Evolutionary conservation across 1,140 invertebrate genomes (phyloP).

Genomic region (Plectrocnemia conspersa): DNA sequence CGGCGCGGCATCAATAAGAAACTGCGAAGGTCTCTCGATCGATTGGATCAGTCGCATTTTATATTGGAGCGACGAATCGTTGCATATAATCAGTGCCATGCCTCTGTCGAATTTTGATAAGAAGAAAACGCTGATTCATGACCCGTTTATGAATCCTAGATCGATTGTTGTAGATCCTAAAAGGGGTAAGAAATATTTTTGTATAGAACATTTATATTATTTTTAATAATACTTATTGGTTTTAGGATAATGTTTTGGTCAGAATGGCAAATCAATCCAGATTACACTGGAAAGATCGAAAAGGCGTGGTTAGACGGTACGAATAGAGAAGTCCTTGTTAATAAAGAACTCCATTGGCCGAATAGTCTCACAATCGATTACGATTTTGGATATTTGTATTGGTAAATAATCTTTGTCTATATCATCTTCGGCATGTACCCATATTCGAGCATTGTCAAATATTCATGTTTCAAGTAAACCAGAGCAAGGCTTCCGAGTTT

Average conservation of each 20-base stretch:
- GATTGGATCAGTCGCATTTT: slow-evolving; percentile 77
- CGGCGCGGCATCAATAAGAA: slow-evolving; percentile 47
- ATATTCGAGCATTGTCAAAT: too few species aligned
- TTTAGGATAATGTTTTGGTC: slow-evolving; percentile 70
- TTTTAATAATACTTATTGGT: slow-evolving; percentile 8
- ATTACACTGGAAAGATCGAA: slow-evolving; percentile 56
- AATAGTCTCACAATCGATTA: slow-evolving; percentile 83
- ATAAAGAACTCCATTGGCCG: slow-evolving; percentile 69
- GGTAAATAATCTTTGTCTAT: slow-evolving; percentile 54
- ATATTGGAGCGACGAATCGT: slow-evolving; percentile 74
- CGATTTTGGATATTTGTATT: slow-evolving; percentile 64
- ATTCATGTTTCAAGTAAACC: too few species aligned
- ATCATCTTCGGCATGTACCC: too few species aligned
- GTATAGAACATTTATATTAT: background rate
- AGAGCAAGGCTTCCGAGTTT: too few species aligned
- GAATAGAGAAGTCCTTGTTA: slow-evolving; percentile 50
- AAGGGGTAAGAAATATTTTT: slow-evolving; percentile 39
- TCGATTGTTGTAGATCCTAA: slow-evolving; percentile 68
- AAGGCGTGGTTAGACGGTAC: slow-evolving; percentile 78
- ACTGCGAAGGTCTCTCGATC: slow-evolving; percentile 66
- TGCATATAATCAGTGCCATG: slow-evolving; percentile 59
- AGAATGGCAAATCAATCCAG: slow-evolving; percentile 63
- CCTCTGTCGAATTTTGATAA: slow-evolving; percentile 52
- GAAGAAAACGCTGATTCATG: slow-evolving; percentile 53
- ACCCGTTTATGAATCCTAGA: slow-evolving; percentile 55